Percentiles rank a stretch among this genome's conserved stretches.
Conservation (phyloP, 2,113 vertebrate species). For the Chionodraco myersi region DNA sequence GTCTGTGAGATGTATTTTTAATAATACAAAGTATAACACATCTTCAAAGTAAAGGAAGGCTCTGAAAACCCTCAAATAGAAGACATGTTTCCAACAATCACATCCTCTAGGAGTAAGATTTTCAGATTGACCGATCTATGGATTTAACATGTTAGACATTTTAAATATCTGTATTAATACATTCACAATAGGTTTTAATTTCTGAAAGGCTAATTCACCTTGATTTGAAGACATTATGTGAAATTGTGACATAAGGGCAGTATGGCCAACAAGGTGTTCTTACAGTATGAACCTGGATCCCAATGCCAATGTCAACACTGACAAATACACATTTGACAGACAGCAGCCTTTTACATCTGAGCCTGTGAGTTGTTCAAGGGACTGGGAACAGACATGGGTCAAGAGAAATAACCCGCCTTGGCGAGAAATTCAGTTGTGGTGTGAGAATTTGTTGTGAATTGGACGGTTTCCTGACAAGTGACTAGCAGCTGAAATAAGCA, state of each 20-base stretch:
- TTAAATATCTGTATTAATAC: neutral
- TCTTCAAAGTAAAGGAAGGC: neutral
- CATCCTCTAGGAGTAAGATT: neutral
- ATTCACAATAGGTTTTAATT: neutral
- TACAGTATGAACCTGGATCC: neutral
- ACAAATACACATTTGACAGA: conserved; percentile 7
- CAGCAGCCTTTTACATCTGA: conserved; percentile 9
- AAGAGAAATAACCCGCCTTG: conserved; percentile 15
- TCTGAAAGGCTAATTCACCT: neutral
- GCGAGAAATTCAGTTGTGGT: neutral
- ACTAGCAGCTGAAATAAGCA: conserved; percentile 22
- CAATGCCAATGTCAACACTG: conserved; percentile 10
- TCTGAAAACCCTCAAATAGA: neutral
- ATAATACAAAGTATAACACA: neutral
- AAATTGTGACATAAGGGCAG: neutral
- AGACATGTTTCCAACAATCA: neutral
- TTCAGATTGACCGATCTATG: neutral
- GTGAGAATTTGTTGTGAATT: conserved; percentile 42
- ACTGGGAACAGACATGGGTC: conserved; percentile 27
- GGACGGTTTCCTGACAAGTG: conserved; percentile 42
- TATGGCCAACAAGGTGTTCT: neutral
- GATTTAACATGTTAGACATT: neutral
- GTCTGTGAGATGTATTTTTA: neutral
- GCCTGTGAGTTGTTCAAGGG: conserved; percentile 14
- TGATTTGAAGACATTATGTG: neutral